A percentile compares a stretch with the other conserved stretches of the same genome.
phyloP scores from a whole-genome alignment of 2,888 invertebrate species.

The Holacanthella duospinosa region DNA sequence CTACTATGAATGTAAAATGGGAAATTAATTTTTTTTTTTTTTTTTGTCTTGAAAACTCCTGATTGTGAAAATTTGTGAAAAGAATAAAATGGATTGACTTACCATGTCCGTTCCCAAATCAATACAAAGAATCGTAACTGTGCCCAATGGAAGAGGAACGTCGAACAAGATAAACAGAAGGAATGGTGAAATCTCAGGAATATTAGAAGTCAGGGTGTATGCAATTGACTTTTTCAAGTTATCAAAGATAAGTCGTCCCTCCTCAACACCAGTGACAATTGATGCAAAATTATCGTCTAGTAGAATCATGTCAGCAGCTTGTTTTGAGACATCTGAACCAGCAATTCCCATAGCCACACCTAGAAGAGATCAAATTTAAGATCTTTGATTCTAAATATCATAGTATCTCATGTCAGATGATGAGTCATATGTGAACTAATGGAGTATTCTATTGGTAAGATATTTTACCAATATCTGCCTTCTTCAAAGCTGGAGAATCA shows the following conservation, averaged over 20 bases:
- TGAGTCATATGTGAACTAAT: too few relatives aligned
- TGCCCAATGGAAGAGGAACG: slow-evolving; percentile 88
- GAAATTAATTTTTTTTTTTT: too few relatives aligned
- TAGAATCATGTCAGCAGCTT: slow-evolving; percentile 82
- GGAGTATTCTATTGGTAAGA: too few relatives aligned
- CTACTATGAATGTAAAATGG: too few relatives aligned
- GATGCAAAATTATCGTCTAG: slow-evolving; percentile 81
- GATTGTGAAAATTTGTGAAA: too few relatives aligned
- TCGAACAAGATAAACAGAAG: slow-evolving; percentile 90
- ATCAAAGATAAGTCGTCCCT: slow-evolving; percentile 90
- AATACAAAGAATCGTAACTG: slow-evolving; percentile 96
- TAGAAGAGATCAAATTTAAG: too few relatives aligned
- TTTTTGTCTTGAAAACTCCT: too few relatives aligned
- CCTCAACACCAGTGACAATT: slow-evolving; percentile 75
- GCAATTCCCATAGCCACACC: slow-evolving; percentile 68
- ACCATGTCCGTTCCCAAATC: slow-evolving; percentile 97
- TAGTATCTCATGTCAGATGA: neutral
- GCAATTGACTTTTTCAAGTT: slow-evolving; percentile 98
- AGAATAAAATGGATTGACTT: slow-evolving; percentile 22
- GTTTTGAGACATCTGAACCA: slow-evolving; percentile 68
- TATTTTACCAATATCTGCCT: slow-evolving; percentile 62
- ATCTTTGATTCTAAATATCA: neutral
- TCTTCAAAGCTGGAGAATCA: slow-evolving; percentile 71
- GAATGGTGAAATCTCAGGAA: slow-evolving; percentile 97
- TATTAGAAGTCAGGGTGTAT: slow-evolving; percentile 93